phyloP scores from a whole-genome alignment of 1,140 invertebrate genomes.

The Sweltsa coloradensis region DNA sequence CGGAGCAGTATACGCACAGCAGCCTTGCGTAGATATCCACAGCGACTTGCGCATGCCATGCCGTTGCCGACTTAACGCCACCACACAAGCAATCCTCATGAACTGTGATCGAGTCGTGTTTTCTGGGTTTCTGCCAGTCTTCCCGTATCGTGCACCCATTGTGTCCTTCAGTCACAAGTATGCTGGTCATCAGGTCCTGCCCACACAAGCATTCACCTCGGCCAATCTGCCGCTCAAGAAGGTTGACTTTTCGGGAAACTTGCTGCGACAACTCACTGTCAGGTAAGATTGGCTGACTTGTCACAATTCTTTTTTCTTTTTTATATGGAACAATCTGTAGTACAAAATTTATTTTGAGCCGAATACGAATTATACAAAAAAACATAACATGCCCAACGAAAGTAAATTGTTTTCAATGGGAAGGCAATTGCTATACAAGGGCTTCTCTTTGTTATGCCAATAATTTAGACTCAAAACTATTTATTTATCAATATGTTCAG shows the following conservation, averaged over 20 bases:
- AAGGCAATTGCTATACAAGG: no score
- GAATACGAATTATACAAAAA: no score
- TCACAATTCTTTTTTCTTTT: neutral
- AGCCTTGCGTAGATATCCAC: conserved; percentile 49
- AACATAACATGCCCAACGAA: no score
- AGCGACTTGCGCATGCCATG: conserved; percentile 48
- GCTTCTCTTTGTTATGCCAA: no score
- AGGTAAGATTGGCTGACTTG: conserved; percentile 27
- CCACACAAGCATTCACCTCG: conserved; percentile 42
- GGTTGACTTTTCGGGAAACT: conserved; percentile 72
- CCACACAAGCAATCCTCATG: conserved; percentile 38
- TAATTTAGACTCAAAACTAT: no score
- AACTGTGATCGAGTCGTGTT: conserved; percentile 78
- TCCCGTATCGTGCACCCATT: conserved; percentile 61
- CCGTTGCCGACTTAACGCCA: conserved; percentile 30
- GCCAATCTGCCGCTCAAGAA: conserved; percentile 49
- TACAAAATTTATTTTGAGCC: no score
- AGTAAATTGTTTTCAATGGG: no score
- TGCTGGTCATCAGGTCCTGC: conserved; percentile 65
- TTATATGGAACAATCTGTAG: no score
- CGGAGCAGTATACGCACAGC: conserved; percentile 26
- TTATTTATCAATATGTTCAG: no score
- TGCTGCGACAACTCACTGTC: conserved; percentile 64
- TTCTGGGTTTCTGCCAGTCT: conserved; percentile 52
- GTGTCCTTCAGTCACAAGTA: conserved; percentile 60